Percentiles rank a stretch among this genome's conserved stretches.
These are phyloP conservation scores for Nemoura dubitans DNA, from an alignment of 2,888 invertebrate species.

Conservation along the genomic window DNA sequence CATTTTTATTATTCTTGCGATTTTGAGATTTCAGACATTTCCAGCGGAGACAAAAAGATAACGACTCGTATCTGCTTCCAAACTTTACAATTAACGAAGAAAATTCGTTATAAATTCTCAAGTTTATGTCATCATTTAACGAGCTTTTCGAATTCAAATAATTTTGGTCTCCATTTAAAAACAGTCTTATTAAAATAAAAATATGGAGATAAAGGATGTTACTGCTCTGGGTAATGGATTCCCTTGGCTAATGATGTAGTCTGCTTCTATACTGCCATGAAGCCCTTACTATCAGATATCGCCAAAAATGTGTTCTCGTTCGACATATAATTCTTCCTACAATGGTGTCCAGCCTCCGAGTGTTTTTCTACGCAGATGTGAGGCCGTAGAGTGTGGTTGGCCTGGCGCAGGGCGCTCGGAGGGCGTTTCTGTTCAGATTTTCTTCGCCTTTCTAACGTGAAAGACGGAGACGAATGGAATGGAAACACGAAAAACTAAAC, in stretches of 20 bases:
- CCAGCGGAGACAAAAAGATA: no score
- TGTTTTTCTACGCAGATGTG: slow-evolving; percentile 22
- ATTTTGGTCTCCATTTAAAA: neutral
- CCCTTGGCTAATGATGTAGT: neutral
- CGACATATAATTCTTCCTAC: neutral
- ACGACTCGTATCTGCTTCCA: no score
- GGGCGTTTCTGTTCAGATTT: slow-evolving; percentile 7
- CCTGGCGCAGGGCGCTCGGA: neutral
- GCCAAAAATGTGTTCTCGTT: neutral
- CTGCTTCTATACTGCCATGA: neutral
- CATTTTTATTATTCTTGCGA: no score
- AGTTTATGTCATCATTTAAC: no score
- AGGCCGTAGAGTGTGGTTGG: slow-evolving; percentile 23
- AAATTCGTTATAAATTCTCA: no score
- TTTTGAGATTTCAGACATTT: no score
- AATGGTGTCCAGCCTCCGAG: neutral
- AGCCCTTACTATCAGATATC: neutral
- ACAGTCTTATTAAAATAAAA: neutral
- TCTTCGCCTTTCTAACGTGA: neutral
- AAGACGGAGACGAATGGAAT: neutral
- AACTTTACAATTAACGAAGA: no score
- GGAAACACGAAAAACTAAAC: neutral
- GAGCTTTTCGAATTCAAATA: no score
- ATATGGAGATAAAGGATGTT: neutral
- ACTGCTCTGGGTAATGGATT: neutral